Conservation (phyloP, 2,113 vertebrate species). For the Chamaetylas fuelleborni region DNA sequence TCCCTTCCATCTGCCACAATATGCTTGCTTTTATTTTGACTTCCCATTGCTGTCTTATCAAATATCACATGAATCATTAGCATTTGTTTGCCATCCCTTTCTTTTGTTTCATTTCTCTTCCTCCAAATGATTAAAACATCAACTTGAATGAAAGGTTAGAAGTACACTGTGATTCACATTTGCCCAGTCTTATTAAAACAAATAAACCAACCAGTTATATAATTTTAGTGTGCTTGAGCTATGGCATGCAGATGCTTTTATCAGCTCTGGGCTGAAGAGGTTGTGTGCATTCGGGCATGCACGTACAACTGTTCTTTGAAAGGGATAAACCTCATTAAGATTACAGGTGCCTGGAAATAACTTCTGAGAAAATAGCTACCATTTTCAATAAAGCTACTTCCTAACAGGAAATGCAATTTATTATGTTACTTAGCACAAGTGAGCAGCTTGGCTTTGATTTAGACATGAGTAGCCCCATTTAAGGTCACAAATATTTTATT, state of each 20-base stretch:
- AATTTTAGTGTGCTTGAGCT: conserved; percentile 48
- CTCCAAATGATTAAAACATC: conserved; percentile 81
- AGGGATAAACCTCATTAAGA: conserved; percentile 80
- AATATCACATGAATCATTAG: conserved; percentile 71
- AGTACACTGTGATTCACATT: conserved; percentile 74
- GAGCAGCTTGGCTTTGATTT: conserved; percentile 24
- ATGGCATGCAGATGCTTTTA: conserved; percentile 78
- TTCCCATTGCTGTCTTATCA: conserved; percentile 77
- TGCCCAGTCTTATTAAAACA: conserved; percentile 65
- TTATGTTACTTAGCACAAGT: conserved; percentile 37
- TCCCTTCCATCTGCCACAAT: conserved; percentile 75
- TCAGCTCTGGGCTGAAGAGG: conserved; percentile 71
- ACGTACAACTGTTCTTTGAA: conserved; percentile 73
- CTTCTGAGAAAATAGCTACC: conserved; percentile 68
- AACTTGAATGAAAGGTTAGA: conserved; percentile 74
- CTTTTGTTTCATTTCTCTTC: conserved; percentile 74
- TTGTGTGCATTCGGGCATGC: conserved; percentile 70
- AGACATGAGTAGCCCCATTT: background rate
- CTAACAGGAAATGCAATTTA: conserved; percentile 71
- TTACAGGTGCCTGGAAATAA: conserved; percentile 77
- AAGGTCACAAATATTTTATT: background rate
- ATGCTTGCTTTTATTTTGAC: conserved; percentile 79
- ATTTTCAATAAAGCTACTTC: conserved; percentile 76
- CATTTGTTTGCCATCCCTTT: conserved; percentile 70
- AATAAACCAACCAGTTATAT: conserved; percentile 71